Conservation (phyloP, 2,113 vertebrate genomes). For the Calypte anna region DNA sequence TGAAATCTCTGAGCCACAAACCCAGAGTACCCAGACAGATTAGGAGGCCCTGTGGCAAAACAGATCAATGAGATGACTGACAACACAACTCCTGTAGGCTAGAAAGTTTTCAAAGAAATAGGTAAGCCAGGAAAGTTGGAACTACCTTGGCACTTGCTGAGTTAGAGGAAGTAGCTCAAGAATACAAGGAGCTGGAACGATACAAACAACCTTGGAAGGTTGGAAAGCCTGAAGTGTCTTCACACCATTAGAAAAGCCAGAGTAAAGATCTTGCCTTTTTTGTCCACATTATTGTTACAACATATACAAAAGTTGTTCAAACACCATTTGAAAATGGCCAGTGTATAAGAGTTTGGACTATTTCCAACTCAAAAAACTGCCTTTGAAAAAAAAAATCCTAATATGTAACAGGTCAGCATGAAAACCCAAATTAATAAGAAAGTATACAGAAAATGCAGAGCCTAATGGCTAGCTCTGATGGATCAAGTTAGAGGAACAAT, state of each 20-base stretch:
- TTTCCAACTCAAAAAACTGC: neutral
- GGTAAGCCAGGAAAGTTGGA: slow-evolving; percentile 11
- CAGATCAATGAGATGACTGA: slow-evolving; percentile 50
- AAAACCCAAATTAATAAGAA: neutral
- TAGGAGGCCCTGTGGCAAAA: slow-evolving; percentile 61
- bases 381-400: neutral
- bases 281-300: neutral
- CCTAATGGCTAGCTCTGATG: neutral
- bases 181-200: neutral
- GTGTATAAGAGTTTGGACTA: neutral
- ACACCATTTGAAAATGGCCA: neutral
- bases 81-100: slow-evolving; percentile 29
- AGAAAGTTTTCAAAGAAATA: slow-evolving; percentile 46
- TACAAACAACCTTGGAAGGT: neutral
- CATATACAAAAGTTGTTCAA: neutral
- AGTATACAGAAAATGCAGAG: neutral
- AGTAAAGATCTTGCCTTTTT: neutral
- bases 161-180: neutral
- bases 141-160: neutral
- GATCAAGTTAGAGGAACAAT: neutral
- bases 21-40: slow-evolving; percentile 33
- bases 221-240: neutral
- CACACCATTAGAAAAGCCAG: neutral
- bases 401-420: neutral
- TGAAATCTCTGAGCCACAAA: slow-evolving; percentile 49